Evolutionary conservation across 2,797 vertebrate genomes (phyloP).

Genomic region (Malurus leucopterus): DNA sequence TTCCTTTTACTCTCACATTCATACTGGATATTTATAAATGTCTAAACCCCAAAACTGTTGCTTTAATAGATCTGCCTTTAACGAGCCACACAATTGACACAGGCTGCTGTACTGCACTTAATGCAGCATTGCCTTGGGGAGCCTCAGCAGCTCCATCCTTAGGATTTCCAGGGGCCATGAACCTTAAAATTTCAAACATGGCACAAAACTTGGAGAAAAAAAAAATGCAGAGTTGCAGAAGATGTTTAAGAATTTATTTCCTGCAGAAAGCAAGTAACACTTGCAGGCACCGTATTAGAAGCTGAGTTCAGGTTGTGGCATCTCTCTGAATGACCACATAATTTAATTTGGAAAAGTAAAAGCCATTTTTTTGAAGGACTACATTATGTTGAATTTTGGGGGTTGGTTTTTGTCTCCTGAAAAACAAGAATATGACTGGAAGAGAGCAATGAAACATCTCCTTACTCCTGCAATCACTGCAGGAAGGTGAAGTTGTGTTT

Average conservation of each 20-base stretch:
- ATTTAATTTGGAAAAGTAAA: background rate
- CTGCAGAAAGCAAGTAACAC: background rate
- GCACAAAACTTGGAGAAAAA: background rate
- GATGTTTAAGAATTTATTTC: background rate
- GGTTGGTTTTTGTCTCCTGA: background rate
- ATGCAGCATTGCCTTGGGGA: background rate
- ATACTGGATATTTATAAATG: background rate
- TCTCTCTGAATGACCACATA: background rate
- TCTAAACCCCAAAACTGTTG: background rate
- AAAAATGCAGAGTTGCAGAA: background rate
- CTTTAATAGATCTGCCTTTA: background rate
- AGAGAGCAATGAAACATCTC: background rate
- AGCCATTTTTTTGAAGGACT: background rate
- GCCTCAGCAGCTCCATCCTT: background rate
- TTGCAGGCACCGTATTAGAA: background rate
- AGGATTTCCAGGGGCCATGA: background rate
- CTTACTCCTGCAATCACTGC: background rate
- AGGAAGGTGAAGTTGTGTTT: background rate
- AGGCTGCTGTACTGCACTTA: background rate
- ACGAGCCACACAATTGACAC: background rate
- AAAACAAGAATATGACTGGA: background rate
- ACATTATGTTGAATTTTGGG: accelerated
- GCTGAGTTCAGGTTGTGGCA: background rate
- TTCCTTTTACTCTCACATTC: background rate
- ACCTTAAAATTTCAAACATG: background rate